A percentile compares a stretch with the other conserved stretches of the same genome.
phyloP scores from a whole-genome alignment of 1,140 invertebrate species.

The Eurosta solidaginis region DNA sequence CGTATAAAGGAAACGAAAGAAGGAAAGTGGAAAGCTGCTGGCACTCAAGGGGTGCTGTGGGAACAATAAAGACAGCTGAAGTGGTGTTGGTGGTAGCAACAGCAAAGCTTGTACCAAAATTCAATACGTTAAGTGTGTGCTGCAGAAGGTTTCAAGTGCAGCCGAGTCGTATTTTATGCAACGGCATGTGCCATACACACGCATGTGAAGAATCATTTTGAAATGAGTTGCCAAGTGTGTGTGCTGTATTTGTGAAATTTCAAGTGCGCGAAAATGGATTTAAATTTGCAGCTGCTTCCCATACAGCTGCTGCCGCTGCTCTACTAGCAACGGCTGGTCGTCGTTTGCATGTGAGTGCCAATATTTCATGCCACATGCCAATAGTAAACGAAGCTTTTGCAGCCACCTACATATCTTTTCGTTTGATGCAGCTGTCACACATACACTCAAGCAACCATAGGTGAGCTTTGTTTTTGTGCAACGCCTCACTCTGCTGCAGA shows the following conservation, averaged over 20 bases:
- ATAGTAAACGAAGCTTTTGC: neutral
- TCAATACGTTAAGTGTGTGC: neutral
- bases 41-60: neutral
- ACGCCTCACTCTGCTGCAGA: neutral
- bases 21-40: neutral
- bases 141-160: neutral
- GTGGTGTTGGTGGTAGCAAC: neutral
- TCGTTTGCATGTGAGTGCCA: conserved; percentile 5
- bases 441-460: neutral
- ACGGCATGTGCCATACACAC: neutral
- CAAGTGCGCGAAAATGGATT: conserved; percentile 25
- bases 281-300: conserved; percentile 11
- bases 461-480: neutral
- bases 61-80: neutral
- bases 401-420: neutral
- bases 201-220: too few relatives aligned
- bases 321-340: neutral
- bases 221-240: neutral
- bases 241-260: neutral
- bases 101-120: neutral
- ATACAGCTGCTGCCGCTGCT: neutral
- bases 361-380: conserved; percentile 23
- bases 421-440: conserved; percentile 13
- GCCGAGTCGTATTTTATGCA: conserved; percentile 12
- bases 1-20: neutral